Evolutionary conservation across 2,797 vertebrate species (phyloP).

Genomic region (Anguilla megastoma): DNA sequence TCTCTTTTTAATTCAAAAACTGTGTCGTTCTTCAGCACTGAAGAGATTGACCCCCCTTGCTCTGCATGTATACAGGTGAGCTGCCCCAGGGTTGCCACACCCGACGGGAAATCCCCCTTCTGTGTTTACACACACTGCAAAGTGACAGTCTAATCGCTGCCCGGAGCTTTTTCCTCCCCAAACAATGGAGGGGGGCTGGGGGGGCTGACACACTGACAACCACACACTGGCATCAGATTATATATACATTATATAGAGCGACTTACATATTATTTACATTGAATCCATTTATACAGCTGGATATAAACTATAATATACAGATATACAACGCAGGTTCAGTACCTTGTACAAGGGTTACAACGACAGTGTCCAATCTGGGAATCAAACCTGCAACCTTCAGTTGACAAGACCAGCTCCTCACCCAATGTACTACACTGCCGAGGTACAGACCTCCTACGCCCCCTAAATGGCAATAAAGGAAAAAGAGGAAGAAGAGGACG

Average conservation of each 20-base stretch:
- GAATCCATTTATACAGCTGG: too few relatives aligned
- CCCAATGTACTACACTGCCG: too few relatives aligned
- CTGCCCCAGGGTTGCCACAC: neutral
- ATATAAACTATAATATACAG: too few relatives aligned
- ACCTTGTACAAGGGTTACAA: too few relatives aligned
- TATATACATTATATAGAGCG: too few relatives aligned
- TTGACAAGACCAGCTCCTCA: too few relatives aligned
- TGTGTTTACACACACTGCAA: neutral
- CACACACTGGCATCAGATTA: neutral
- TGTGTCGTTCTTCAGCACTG: neutral
- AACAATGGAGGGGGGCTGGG: neutral
- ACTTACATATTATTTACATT: too few relatives aligned
- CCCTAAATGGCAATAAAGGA: neutral
- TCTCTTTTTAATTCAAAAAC: neutral
- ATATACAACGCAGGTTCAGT: too few relatives aligned
- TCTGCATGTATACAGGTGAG: neutral
- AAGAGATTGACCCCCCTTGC: neutral
- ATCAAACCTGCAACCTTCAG: too few relatives aligned
- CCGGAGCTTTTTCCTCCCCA: neutral
- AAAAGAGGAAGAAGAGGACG: neutral
- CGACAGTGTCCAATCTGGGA: too few relatives aligned
- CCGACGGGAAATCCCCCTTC: neutral
- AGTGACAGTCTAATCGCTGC: constrained; percentile 5
- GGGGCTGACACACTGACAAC: neutral
- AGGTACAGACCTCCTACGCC: neutral